Conservation (phyloP, 2,113 vertebrate species). For the Microcebus murinus region DNA sequence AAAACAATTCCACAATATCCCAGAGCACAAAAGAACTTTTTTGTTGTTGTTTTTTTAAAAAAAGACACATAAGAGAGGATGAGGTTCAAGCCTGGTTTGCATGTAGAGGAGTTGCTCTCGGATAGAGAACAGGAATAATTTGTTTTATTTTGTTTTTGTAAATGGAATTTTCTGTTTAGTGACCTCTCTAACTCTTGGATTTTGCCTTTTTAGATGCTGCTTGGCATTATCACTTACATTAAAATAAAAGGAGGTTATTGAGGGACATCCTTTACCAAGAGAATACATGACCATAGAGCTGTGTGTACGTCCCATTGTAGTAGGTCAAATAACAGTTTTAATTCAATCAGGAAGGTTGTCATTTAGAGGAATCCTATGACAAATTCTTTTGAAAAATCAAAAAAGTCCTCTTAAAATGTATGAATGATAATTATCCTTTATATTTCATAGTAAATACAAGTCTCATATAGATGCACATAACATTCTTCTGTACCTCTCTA, state of each 20-base stretch:
- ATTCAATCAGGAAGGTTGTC: neutral
- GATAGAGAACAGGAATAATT: neutral
- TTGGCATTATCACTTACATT: neutral
- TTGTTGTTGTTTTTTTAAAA: no score
- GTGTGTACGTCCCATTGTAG: neutral
- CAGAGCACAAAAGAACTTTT: neutral
- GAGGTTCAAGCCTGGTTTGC: neutral
- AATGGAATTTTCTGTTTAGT: neutral
- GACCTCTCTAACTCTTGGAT: neutral
- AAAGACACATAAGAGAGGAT: neutral
- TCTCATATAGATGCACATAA: neutral
- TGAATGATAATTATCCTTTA: neutral
- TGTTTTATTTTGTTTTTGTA: neutral
- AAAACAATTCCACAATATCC: neutral
- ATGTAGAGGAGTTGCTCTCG: neutral
- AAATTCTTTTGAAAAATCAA: slow-evolving; percentile 33
- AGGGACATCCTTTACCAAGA: neutral
- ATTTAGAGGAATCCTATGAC: neutral
- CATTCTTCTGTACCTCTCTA: neutral
- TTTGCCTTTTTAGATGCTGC: neutral
- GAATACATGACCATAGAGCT: neutral
- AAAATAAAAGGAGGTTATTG: neutral
- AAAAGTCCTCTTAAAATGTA: neutral
- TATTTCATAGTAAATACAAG: neutral
- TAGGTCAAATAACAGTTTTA: neutral